Conservation (phyloP, 1,140 invertebrate species). For the Idris sp. region DNA sequence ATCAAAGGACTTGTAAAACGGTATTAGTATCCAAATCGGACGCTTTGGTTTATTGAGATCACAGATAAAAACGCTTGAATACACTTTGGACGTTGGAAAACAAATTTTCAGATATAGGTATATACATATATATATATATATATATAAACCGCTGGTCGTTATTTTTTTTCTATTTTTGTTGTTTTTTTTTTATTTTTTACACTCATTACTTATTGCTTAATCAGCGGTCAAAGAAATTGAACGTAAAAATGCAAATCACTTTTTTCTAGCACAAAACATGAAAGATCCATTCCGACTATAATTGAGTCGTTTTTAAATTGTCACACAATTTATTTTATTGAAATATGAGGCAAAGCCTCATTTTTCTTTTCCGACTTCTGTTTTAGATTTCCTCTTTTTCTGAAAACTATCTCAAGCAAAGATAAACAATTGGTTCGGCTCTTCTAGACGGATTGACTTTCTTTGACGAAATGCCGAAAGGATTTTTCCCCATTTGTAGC, state of each 20-base stretch:
- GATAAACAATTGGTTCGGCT: no score
- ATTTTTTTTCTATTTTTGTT: conserved; percentile 10
- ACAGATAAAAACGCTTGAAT: conserved; percentile 32
- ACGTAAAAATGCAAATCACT: conserved; percentile 6
- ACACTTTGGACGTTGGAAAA: conserved; percentile 4
- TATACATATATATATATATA: no score
- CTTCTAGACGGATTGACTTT: no score
- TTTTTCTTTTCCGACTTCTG: no score
- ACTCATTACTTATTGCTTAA: conserved; percentile 33
- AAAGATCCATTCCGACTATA: conserved; percentile 32
- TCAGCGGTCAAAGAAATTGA: neutral
- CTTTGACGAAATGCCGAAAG: no score
- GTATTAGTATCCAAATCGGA: conserved; percentile 31
- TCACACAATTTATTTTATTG: no score
- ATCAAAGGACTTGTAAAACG: conserved; percentile 30
- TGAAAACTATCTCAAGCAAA: no score
- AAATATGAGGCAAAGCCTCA: no score
- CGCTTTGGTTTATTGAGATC: conserved; percentile 38
- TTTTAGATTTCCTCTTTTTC: no score
- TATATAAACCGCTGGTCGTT: no score
- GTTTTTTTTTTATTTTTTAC: conserved; percentile 11
- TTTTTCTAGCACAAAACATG: neutral
- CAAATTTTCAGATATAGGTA: conserved; percentile 22
- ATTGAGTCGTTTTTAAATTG: no score
- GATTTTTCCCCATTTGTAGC: no score